Conservation (phyloP, 2,888 invertebrate species). For the Eupithecia centaureata region DNA sequence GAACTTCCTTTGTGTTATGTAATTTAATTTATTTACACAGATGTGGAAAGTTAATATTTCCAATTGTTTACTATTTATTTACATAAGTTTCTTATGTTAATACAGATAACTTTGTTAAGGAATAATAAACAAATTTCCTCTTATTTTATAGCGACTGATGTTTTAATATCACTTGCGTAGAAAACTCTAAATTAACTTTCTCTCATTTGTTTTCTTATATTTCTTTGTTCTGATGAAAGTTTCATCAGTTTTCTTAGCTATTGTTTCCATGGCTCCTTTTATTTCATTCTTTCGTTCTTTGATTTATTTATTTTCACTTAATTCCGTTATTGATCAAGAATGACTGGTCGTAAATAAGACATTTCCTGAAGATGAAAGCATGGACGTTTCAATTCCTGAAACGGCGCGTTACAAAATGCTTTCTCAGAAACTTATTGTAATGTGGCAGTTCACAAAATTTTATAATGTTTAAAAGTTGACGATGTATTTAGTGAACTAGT, state of each 20-base stretch:
- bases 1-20: conserved; percentile 6
- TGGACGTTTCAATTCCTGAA: conserved; percentile 51
- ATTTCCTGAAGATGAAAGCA: conserved; percentile 71
- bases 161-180: not conserved
- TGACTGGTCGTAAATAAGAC: conserved; percentile 58
- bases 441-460: conserved; percentile 33
- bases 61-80: not conserved
- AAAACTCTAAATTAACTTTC: not conserved
- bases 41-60: conserved; percentile 4
- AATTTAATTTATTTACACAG: conserved; percentile 1
- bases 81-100: not conserved
- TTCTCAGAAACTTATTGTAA: conserved; percentile 39
- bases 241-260: not conserved
- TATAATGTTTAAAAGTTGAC: conserved; percentile 23
- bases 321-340: conserved; percentile 43
- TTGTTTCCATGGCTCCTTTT: not conserved
- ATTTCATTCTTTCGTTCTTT: not conserved
- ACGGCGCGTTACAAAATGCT: conserved; percentile 18
- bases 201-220: not conserved
- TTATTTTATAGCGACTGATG: not conserved
- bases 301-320: conserved; percentile 22
- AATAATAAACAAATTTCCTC: not conserved
- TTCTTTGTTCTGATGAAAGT: not conserved
- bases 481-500: conserved; percentile 21
- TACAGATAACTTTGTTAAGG: not conserved